A percentile compares a stretch with the other conserved stretches of the same genome.
Evolutionary conservation across 2,113 vertebrate genomes (phyloP).

Genomic region (Festucalex cinctus): DNA sequence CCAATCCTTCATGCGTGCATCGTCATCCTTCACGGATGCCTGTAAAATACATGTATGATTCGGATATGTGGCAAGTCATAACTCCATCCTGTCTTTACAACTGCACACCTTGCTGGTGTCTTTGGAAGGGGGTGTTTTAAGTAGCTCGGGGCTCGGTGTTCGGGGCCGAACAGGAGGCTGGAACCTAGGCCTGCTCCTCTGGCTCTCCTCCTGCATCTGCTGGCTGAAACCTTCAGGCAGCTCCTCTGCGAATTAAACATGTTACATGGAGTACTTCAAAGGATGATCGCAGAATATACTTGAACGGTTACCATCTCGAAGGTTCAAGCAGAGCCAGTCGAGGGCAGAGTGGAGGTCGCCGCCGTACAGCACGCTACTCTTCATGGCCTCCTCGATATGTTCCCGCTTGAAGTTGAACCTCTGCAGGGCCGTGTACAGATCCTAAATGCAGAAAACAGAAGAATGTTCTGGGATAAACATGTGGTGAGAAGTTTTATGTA

Average conservation of each 20-base stretch:
- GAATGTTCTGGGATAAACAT: background rate
- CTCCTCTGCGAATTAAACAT: slow-evolving; percentile 72
- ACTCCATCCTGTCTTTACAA: background rate
- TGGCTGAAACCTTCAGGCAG: slow-evolving; percentile 96
- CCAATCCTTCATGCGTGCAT: slow-evolving; percentile 88
- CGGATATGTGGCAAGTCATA: background rate
- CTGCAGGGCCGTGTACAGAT: slow-evolving; percentile 90
- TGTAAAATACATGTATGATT: slow-evolving; percentile 23
- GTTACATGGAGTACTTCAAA: background rate
- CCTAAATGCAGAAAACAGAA: slow-evolving; percentile 66
- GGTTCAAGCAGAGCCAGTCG: slow-evolving; percentile 97
- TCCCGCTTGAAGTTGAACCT: slow-evolving; percentile 89
- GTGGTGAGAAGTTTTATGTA: background rate
- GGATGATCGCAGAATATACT: background rate
- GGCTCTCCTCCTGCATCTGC: slow-evolving; percentile 87
- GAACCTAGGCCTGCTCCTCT: slow-evolving; percentile 81
- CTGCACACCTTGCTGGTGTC: slow-evolving; percentile 71
- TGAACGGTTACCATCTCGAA: slow-evolving; percentile 87
- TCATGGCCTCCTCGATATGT: slow-evolving; percentile 97
- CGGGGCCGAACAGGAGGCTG: slow-evolving; percentile 65
- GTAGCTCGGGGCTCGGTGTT: slow-evolving; percentile 6
- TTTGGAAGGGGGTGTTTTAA: slow-evolving; percentile 47
- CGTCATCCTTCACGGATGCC: slow-evolving; percentile 65
- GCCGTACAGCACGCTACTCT: slow-evolving; percentile 87
- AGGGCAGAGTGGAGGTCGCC: slow-evolving; percentile 96